Percentiles rank a stretch among this genome's conserved stretches.
Conservation (phyloP, 2,888 invertebrate species). For the Coelopa pilipes region DNA sequence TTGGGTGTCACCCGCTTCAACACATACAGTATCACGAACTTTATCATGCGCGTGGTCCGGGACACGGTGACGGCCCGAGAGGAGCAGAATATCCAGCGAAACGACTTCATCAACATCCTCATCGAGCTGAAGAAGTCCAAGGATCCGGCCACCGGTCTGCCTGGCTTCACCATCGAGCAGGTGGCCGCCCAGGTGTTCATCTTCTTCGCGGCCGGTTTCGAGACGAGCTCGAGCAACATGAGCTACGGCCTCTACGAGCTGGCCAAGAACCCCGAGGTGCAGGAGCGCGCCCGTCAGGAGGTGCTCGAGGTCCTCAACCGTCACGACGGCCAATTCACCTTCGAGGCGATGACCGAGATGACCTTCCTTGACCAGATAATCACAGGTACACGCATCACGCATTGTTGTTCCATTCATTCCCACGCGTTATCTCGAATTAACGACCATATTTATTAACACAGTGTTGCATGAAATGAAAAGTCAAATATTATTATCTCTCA, state of each 20-base stretch:
- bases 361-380: slow-evolving; percentile 68
- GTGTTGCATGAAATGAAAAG: too few relatives aligned
- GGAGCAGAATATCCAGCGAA: slow-evolving; percentile 49
- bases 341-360: slow-evolving; percentile 68
- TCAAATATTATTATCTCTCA: neutral
- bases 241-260: slow-evolving; percentile 68
- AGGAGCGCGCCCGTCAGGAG: slow-evolving; percentile 66
- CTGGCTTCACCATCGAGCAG: slow-evolving; percentile 64
- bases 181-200: slow-evolving; percentile 70
- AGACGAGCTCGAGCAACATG: slow-evolving; percentile 69
- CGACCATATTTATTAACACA: too few relatives aligned
- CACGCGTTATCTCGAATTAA: too few relatives aligned
- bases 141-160: slow-evolving; percentile 29
- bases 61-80: slow-evolving; percentile 52
- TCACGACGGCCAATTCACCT: slow-evolving; percentile 64
- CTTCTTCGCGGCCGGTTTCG: slow-evolving; percentile 70
- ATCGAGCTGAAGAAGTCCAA: slow-evolving; percentile 51
- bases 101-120: slow-evolving; percentile 56
- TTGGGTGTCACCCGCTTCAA: slow-evolving; percentile 32
- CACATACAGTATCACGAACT: slow-evolving; percentile 27
- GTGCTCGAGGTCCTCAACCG: slow-evolving; percentile 61
- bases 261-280: slow-evolving; percentile 66
- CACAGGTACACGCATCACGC: slow-evolving; percentile 57
- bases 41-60: slow-evolving; percentile 50
- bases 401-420: too few relatives aligned